A percentile compares a stretch with the other conserved stretches of the same genome.
Conservation (phyloP, 2,888 invertebrate species). For the Diarsia rubi region DNA sequence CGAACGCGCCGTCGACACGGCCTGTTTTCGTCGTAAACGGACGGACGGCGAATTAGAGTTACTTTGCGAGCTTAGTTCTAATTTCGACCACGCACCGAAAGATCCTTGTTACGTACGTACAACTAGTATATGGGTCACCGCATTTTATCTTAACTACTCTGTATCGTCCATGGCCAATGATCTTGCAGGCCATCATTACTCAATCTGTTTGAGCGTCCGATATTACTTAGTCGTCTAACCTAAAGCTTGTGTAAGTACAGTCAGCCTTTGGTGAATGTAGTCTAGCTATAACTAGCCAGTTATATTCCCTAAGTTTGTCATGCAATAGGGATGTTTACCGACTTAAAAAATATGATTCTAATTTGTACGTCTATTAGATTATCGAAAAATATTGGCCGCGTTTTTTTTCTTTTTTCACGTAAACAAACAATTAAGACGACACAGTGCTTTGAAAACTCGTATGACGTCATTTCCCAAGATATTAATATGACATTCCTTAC, state of each 20-base stretch:
- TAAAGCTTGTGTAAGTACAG: conserved; percentile 31
- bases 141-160: conserved; percentile 3
- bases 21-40: too few relatives aligned
- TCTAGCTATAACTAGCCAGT: neutral
- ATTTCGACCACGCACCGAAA: neutral
- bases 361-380: too few relatives aligned
- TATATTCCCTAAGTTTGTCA: conserved; percentile 15
- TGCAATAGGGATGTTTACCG: too few relatives aligned
- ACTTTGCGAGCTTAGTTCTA: neutral
- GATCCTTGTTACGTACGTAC: neutral
- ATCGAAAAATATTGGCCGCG: too few relatives aligned
- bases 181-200: conserved; percentile 17
- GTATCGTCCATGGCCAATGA: conserved; percentile 1
- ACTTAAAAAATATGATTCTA: too few relatives aligned
- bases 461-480: too few relatives aligned
- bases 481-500: too few relatives aligned
- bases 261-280: conserved; percentile 15
- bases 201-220: conserved; percentile 39
- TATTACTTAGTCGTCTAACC: conserved; percentile 22
- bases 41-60: too few relatives aligned
- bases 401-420: too few relatives aligned
- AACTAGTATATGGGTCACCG: neutral
- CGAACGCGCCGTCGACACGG: too few relatives aligned
- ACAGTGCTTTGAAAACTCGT: too few relatives aligned
- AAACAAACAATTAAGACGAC: too few relatives aligned